Percentiles rank a stretch among this genome's conserved stretches.
phyloP scores from a whole-genome alignment of 1,140 invertebrate species.

The Pteromalus puparum region DNA sequence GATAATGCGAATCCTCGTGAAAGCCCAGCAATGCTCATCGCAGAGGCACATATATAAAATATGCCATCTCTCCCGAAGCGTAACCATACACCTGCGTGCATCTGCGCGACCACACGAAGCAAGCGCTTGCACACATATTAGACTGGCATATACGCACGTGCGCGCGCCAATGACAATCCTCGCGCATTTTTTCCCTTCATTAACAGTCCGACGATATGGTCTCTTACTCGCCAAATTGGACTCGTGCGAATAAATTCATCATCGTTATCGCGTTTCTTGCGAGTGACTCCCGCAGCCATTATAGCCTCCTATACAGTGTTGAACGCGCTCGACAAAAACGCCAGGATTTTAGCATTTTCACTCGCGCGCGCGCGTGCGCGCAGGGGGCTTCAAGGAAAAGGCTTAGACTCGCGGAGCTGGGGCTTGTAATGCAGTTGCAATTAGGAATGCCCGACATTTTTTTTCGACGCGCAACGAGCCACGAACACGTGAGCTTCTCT shows the following conservation, averaged over 20 bases:
- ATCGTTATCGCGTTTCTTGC: neutral
- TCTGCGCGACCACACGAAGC: neutral
- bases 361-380: neutral
- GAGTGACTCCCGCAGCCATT: neutral
- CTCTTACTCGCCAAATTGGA: slow-evolving; percentile 33
- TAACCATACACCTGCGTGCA: neutral
- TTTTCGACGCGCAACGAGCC: neutral
- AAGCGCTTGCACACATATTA: neutral
- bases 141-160: neutral
- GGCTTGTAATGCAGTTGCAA: neutral
- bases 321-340: neutral
- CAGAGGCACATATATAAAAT: neutral
- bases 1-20: no score
- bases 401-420: neutral
- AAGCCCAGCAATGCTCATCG: no score
- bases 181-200: neutral
- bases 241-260: slow-evolving; percentile 45
- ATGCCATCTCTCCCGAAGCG: neutral
- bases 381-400: neutral
- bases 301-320: neutral
- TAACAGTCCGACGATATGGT: slow-evolving; percentile 19
- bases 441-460: neutral
- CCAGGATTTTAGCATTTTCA: neutral
- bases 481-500: neutral
- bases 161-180: slow-evolving; percentile 18